Conservation (phyloP, 35 echinoderm and acorn worm genomes). For the Lytechinus variegatus region DNA sequence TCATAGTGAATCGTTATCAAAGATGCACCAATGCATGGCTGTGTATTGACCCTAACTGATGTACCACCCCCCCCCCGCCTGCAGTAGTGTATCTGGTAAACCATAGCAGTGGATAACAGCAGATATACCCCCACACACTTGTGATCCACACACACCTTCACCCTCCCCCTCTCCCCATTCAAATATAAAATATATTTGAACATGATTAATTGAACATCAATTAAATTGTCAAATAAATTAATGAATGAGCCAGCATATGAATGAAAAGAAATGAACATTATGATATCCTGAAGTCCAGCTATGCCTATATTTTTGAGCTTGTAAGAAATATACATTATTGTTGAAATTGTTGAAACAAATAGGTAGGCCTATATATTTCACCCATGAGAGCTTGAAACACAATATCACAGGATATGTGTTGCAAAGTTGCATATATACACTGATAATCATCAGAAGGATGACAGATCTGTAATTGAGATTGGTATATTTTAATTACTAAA, state of each 20-base stretch:
- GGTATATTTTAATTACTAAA: neutral
- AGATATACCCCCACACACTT: too few species aligned
- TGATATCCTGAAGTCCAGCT: too few species aligned
- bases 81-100: too few species aligned
- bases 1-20: neutral
- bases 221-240: too few species aligned
- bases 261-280: too few species aligned
- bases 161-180: too few species aligned
- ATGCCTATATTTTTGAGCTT: too few species aligned
- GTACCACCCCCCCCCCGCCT: neutral
- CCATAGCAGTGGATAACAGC: too few species aligned
- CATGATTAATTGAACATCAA: too few species aligned
- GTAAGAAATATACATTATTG: neutral
- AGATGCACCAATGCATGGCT: neutral
- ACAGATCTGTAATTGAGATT: neutral
- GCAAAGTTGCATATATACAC: neutral
- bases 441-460: neutral
- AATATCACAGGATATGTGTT: neutral
- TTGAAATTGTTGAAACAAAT: neutral
- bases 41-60: neutral
- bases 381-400: neutral
- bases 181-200: too few species aligned
- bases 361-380: neutral
- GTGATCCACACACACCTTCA: too few species aligned
- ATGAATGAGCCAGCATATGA: too few species aligned